A percentile compares a stretch with the other conserved stretches of the same genome.
phyloP scores from a whole-genome alignment of 2,888 invertebrate species.

The Ophonus ardosiacus region DNA sequence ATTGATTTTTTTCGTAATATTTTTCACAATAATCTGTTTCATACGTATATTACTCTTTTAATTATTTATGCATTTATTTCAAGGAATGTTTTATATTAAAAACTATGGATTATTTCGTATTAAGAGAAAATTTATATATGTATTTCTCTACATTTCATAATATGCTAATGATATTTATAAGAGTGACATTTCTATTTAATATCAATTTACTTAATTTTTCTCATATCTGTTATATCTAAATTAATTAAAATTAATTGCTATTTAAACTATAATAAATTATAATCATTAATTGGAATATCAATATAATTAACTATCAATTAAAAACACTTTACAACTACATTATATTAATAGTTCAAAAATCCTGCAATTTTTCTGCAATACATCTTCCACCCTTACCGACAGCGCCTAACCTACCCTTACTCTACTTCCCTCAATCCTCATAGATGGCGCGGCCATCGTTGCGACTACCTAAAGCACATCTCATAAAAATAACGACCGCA shows the following conservation, averaged over 20 bases:
- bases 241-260: not conserved
- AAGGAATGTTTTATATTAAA: no score
- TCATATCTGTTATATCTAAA: not conserved
- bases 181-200: not conserved
- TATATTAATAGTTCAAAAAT: not conserved
- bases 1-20: no score
- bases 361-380: not conserved
- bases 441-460: constrained; percentile 51
- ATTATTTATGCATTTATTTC: no score
- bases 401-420: constrained; percentile 32
- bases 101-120: no score
- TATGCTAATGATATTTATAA: not conserved
- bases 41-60: no score
- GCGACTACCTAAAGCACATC: constrained; percentile 24
- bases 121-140: no score
- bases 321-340: not conserved
- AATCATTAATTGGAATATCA: not conserved
- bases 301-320: not conserved
- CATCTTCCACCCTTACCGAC: constrained; percentile 33
- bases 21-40: no score
- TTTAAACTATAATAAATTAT: not conserved
- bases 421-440: constrained; percentile 14
- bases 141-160: no score
- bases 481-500: constrained; percentile 60
- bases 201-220: not conserved